Evolutionary conservation across 2,888 invertebrate genomes (phyloP), one percentile per base, ranked within the genome.

Genomic region (Leptinotarsa juncta): DNA sequence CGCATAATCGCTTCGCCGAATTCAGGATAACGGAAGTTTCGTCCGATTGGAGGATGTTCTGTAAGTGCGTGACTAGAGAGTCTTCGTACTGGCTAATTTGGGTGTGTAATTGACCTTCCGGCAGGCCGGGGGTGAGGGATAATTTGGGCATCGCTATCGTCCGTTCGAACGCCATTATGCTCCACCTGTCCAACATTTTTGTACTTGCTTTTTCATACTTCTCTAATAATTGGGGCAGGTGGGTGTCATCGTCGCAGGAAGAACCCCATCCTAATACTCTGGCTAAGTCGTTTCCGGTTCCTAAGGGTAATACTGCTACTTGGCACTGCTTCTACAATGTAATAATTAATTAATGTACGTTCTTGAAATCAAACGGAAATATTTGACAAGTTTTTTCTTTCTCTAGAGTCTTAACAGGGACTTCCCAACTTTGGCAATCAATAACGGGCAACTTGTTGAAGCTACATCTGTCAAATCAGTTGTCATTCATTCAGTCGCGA

Each of bases 181-280:
- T 97, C 98, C 98, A 98, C 79, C 82, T 94, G 88, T 98, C 98
- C 68, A 99, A 90, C 95, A 98, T 98, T 90, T 97, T 98, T 70
- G 97, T 97, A 85, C 97, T 95, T n/a, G 98, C 97, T 82, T 95
- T 94, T 88, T 98, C 98, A 87, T 98, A 97, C 80, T 96, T 94
- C 86, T 98, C 97, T 57, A 99, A 89, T 67, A 98, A 92, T 83
- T 95, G 95, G 14, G 97, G 96, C 67, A 98, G 90, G 86, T 97
- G 96, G 12, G 97, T 94, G 82, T 97, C 97, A 85, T 98, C 97
- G 84, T 98, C 98, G 85, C 97, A 98, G 15, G 96, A 95, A 12
- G 97, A 94, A 15, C 98, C 98, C 98, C 98, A 98, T 55, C 98
- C 98, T 20, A 97, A 89, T 5, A 98, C 98, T 12, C 98, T 91